Percentiles rank a stretch among this genome's conserved stretches.
Evolutionary conservation across 2,888 invertebrate species (phyloP).

Genomic region (Polydrusus pterygomalis): DNA sequence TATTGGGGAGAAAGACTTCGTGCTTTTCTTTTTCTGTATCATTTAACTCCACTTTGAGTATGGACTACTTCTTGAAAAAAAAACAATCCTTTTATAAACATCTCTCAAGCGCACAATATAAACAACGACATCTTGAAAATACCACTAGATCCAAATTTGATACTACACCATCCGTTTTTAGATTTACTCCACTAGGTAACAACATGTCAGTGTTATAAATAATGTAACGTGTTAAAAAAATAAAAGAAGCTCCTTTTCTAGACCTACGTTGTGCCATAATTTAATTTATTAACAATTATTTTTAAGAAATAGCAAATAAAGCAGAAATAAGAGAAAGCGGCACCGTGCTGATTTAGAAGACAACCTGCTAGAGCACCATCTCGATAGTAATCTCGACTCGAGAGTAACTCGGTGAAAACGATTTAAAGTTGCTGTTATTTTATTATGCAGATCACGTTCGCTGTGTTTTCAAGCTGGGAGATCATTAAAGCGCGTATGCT

Average conservation of each 20-base stretch:
- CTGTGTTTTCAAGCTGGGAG: slow-evolving; percentile 57
- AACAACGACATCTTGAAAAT: no score
- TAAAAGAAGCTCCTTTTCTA: background rate
- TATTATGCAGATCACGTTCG: slow-evolving; percentile 61
- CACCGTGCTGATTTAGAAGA: slow-evolving; percentile 17
- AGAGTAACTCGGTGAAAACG: slow-evolving; percentile 56
- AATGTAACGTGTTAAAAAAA: no score
- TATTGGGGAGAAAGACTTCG: no score
- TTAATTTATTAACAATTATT: background rate
- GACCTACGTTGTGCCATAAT: background rate
- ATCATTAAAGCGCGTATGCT: slow-evolving; percentile 59
- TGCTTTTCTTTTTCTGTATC: no score
- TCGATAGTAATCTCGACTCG: slow-evolving; percentile 55
- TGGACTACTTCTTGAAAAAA: no score
- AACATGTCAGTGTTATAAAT: no score
- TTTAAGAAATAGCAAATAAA: slow-evolving; percentile 16
- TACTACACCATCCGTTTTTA: no score
- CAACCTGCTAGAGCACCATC: slow-evolving; percentile 38
- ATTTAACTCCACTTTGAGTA: no score
- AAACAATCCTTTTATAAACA: no score
- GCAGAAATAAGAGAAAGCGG: slow-evolving; percentile 17
- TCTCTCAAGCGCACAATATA: no score
- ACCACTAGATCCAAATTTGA: no score
- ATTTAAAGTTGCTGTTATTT: slow-evolving; percentile 54
- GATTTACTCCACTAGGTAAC: no score